Evolutionary conservation across 2,888 invertebrate genomes (phyloP).

Genomic region (Anthrax anthrax): DNA sequence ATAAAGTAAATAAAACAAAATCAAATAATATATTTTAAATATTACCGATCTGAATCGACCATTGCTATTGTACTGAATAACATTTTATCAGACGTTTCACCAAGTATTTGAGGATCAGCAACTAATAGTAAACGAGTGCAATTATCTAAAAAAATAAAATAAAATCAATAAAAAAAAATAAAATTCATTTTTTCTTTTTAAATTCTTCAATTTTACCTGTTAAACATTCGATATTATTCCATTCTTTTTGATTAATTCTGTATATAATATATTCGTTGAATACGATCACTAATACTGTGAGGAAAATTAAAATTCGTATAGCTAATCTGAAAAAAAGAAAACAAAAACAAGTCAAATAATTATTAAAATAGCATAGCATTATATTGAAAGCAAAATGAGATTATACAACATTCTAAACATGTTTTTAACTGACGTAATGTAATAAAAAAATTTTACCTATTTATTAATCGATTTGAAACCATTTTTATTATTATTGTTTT

Average conservation of each 20-base stretch:
- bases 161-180: conserved; percentile 1
- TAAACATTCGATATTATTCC: conserved; percentile 28
- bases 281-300: conserved; percentile 6
- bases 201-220: no score
- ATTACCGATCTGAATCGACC: conserved; percentile 80
- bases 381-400: no score
- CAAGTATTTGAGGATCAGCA: conserved; percentile 88
- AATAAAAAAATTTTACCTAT: not conserved
- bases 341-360: not conserved
- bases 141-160: conserved; percentile 23
- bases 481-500: no score
- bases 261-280: conserved; percentile 20
- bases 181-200: not conserved
- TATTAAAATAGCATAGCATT: no score
- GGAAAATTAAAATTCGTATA: not conserved
- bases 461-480: not conserved
- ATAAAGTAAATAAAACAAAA: not conserved
- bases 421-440: not conserved
- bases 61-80: conserved; percentile 55
- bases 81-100: conserved; percentile 56
- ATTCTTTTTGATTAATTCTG: conserved; percentile 24
- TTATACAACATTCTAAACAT: no score
- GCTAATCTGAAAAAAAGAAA: not conserved
- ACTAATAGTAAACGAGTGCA: conserved; percentile 56
- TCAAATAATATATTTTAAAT: not conserved